Evolutionary conservation across 2,888 invertebrate genomes (phyloP).

Genomic region (Amblyteles armatorius): DNA sequence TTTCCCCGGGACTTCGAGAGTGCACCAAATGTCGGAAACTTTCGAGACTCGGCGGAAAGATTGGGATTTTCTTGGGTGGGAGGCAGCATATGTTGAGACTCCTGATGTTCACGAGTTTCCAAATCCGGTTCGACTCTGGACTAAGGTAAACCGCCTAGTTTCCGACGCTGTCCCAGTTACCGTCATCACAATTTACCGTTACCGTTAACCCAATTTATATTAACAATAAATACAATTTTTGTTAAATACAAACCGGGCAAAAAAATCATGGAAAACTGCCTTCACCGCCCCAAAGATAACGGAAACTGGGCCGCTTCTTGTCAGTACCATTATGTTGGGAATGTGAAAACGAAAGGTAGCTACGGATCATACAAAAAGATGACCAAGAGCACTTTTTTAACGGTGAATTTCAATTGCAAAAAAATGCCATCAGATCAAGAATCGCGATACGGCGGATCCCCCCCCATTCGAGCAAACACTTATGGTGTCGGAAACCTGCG

Average conservation of each 20-base stretch:
- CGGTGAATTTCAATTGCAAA: not conserved
- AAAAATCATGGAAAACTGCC: too few species aligned
- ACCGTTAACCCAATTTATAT: too few species aligned
- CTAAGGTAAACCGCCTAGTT: not conserved
- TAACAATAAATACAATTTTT: too few species aligned
- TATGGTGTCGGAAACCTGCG: slow-evolving; percentile 37
- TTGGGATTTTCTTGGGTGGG: not conserved
- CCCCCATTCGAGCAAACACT: not conserved
- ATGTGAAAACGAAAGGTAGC: not conserved
- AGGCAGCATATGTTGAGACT: not conserved
- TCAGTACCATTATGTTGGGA: too few species aligned
- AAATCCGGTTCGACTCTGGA: not conserved
- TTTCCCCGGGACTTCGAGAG: slow-evolving; percentile 35
- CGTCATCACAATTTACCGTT: too few species aligned
- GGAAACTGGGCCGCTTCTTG: too few species aligned
- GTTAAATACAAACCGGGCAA: too few species aligned
- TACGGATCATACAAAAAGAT: not conserved
- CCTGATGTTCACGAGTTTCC: slow-evolving; percentile 6
- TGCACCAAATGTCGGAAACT: slow-evolving; percentile 6
- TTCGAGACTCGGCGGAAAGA: not conserved
- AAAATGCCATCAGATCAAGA: slow-evolving; percentile 4
- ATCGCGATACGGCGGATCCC: not conserved
- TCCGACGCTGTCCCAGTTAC: too few species aligned
- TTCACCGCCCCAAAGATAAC: too few species aligned
- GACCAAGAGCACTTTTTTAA: not conserved